Conservation (phyloP, 2,113 vertebrate species). For the Illadopsis cleaveri region DNA sequence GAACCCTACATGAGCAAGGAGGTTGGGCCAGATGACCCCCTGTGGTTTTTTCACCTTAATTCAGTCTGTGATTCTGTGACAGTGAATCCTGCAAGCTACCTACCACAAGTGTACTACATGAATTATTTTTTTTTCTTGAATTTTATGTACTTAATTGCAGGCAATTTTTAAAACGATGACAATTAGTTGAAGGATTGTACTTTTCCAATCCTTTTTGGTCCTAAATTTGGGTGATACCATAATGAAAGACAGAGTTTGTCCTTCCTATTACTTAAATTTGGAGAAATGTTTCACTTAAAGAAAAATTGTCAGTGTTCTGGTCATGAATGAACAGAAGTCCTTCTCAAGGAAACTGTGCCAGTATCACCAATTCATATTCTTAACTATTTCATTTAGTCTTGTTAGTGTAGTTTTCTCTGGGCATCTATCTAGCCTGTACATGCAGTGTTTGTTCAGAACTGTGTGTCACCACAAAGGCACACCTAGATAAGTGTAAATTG, state of each 20-base stretch:
- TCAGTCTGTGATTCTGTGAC: background rate
- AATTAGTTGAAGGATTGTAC: background rate
- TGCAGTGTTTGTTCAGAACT: no score
- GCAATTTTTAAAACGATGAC: background rate
- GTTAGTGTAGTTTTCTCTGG: background rate
- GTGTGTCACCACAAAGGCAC: background rate
- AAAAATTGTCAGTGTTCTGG: background rate
- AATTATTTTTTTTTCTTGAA: background rate
- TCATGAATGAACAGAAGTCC: background rate
- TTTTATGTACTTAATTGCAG: background rate
- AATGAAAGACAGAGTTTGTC: background rate
- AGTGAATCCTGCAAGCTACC: background rate
- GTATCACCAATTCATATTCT: background rate
- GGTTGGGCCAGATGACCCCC: no score
- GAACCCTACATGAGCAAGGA: background rate
- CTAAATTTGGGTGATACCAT: background rate
- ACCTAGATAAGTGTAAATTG: background rate
- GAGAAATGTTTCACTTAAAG: background rate
- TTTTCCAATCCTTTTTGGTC: fast-evolving
- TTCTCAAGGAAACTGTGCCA: background rate
- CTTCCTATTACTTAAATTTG: background rate
- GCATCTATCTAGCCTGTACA: background rate
- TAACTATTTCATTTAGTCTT: background rate
- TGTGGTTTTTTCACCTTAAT: background rate
- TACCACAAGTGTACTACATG: no score